These are phyloP conservation scores for Bellardia pandia DNA, from an alignment of 2,888 invertebrate genomes.

Conservation along the genomic window DNA sequence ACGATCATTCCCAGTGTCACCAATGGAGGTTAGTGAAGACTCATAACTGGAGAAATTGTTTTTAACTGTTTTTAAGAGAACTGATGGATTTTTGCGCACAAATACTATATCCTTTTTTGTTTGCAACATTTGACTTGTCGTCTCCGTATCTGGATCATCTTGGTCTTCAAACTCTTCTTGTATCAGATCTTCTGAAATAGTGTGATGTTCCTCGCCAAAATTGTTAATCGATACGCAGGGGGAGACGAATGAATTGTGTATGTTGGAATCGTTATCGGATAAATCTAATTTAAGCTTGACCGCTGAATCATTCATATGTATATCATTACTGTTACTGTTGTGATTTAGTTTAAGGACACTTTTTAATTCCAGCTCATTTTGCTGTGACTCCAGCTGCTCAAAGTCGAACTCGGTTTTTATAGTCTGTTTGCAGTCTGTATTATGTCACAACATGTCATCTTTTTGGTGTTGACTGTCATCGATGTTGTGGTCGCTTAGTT, in stretches of 20 bases:
- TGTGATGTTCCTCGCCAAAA: slow-evolving; percentile 17
- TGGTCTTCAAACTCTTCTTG: slow-evolving; percentile 34
- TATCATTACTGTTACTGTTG: slow-evolving; percentile 25
- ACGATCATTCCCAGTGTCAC: background rate
- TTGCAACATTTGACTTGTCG: slow-evolving; percentile 19
- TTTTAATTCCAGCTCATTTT: slow-evolving; percentile 48
- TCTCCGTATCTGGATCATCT: slow-evolving; percentile 2
- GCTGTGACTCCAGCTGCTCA: slow-evolving; percentile 35
- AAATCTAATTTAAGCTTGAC: slow-evolving; percentile 49
- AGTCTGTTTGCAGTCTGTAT: slow-evolving; percentile 70
- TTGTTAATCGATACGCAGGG: slow-evolving; percentile 42
- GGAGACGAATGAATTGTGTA: slow-evolving; percentile 49
- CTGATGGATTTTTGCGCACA: slow-evolving; percentile 25
- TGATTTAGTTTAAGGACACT: slow-evolving; percentile 63
- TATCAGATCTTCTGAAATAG: slow-evolving; percentile 35
- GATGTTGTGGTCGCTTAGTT: slow-evolving; percentile 77
- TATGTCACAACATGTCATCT: slow-evolving; percentile 81
- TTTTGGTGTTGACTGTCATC: slow-evolving; percentile 69
- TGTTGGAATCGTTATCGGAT: slow-evolving; percentile 44
- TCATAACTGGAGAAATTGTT: slow-evolving; percentile 18
- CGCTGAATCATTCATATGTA: slow-evolving; percentile 36
- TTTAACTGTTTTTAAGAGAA: slow-evolving; percentile 5
- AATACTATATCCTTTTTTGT: slow-evolving; percentile 27
- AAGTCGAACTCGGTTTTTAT: slow-evolving; percentile 63
- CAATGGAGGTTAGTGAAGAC: slow-evolving; percentile 13